phyloP scores from a whole-genome alignment of 2,113 vertebrate genomes.

The Pseudolaguvia tuberculata region DNA sequence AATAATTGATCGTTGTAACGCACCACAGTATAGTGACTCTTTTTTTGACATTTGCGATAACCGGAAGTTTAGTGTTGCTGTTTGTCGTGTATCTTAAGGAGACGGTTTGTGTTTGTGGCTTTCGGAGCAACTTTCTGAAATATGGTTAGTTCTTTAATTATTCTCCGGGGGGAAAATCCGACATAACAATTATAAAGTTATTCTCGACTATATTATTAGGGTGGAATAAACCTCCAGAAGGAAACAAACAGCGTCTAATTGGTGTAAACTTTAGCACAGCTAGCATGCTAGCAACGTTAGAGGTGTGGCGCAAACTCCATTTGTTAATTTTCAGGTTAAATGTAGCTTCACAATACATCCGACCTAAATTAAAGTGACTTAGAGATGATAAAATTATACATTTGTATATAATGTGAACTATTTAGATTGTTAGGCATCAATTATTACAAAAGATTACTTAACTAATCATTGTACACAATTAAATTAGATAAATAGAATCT shows the following conservation, averaged over 20 bases:
- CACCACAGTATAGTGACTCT: background rate
- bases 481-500: too few species aligned
- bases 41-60: background rate
- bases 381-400: background rate
- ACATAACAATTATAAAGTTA: background rate
- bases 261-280: background rate
- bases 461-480: too few species aligned
- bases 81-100: background rate
- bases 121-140: background rate
- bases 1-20: too few species aligned
- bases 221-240: too few species aligned
- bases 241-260: background rate
- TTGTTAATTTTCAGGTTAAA: background rate
- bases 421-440: too few species aligned
- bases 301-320: too few species aligned
- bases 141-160: constrained; percentile 6
- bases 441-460: too few species aligned
- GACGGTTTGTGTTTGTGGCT: background rate
- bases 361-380: background rate
- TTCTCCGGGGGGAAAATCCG: background rate
- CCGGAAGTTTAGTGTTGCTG: background rate
- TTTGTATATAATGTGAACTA: background rate
- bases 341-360: background rate
- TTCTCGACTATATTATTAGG: background rate
- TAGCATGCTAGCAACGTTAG: background rate